phyloP scores from a whole-genome alignment of 1,140 invertebrate genomes.

The Drosophila ambigua region DNA sequence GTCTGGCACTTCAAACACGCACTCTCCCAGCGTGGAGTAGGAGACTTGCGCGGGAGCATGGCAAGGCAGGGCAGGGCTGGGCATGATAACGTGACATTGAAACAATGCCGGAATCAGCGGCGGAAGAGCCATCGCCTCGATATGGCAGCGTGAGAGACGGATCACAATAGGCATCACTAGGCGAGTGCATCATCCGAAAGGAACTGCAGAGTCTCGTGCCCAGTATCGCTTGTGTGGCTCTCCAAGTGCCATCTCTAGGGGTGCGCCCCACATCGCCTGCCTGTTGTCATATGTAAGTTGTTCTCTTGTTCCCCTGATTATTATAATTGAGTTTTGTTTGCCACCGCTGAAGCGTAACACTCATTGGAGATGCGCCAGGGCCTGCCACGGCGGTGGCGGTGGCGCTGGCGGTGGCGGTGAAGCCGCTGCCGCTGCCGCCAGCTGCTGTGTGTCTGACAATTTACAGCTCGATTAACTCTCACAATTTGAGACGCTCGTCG shows the following conservation, averaged over 20 bases:
- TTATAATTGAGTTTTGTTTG: slow-evolving; percentile 78
- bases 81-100: slow-evolving; percentile 70
- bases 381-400: neutral
- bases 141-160: slow-evolving; percentile 14
- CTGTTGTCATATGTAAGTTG: slow-evolving; percentile 44
- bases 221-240: neutral
- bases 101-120: slow-evolving; percentile 52
- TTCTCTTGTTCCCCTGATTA: slow-evolving; percentile 45
- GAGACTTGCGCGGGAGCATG: slow-evolving; percentile 23
- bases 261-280: slow-evolving; percentile 14
- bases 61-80: neutral
- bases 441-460: slow-evolving; percentile 47
- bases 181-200: too few species aligned
- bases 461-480: slow-evolving; percentile 78
- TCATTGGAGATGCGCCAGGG: slow-evolving; percentile 21
- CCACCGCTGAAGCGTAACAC: slow-evolving; percentile 58
- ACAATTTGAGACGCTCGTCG: slow-evolving; percentile 54
- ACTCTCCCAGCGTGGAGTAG: slow-evolving; percentile 26
- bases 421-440: neutral
- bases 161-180: too few species aligned
- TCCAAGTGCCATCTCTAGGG: too few species aligned
- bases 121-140: neutral
- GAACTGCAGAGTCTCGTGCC: too few species aligned
- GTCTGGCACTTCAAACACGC: slow-evolving; percentile 58
- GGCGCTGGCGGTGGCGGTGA: neutral